These are phyloP conservation scores for Heterodera filipjevi DNA, from an alignment of 2,888 invertebrate species.

Conservation along the genomic window DNA sequence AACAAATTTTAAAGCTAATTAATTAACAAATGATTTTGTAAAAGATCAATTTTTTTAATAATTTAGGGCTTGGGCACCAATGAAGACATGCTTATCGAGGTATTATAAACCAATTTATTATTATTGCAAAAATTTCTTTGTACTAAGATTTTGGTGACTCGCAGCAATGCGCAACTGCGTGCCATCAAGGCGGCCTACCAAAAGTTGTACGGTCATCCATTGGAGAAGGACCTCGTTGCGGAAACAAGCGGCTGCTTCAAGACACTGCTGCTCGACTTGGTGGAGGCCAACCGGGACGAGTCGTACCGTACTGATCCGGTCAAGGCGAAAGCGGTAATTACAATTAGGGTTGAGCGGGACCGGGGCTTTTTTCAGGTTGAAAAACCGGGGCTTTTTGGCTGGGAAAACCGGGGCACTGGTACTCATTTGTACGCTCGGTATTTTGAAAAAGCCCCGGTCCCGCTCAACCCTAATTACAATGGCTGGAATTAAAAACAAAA, in stretches of 20 bases:
- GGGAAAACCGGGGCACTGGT: too few relatives aligned
- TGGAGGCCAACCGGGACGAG: conserved; percentile 77
- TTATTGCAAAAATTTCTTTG: not conserved
- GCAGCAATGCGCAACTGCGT: conserved; percentile 75
- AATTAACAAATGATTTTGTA: not conserved
- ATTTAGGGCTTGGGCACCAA: conserved; percentile 79
- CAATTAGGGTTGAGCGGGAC: not conserved
- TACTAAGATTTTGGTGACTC: conserved; percentile 78
- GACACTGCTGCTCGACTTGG: conserved; percentile 76
- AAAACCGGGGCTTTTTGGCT: too few relatives aligned
- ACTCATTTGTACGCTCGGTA: too few relatives aligned
- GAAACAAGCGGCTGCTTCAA: conserved; percentile 92
- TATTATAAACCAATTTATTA: conserved; percentile 64
- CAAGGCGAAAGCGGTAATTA: conserved; percentile 74
- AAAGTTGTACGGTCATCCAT: conserved; percentile 44
- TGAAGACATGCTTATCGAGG: conserved; percentile 83
- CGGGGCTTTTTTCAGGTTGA: not conserved
- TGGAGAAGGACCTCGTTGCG: conserved; percentile 68
- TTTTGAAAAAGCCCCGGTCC: too few relatives aligned
- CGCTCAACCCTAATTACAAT: too few relatives aligned
- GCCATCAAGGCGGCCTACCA: conserved; percentile 66
- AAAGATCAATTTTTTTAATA: not conserved
- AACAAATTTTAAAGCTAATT: too few relatives aligned
- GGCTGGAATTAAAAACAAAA: too few relatives aligned
- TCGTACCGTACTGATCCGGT: conserved; percentile 75